Base-by-base conservation (phyloP, 2,888 invertebrate species). In the Drosophila sordidapex region DNA sequence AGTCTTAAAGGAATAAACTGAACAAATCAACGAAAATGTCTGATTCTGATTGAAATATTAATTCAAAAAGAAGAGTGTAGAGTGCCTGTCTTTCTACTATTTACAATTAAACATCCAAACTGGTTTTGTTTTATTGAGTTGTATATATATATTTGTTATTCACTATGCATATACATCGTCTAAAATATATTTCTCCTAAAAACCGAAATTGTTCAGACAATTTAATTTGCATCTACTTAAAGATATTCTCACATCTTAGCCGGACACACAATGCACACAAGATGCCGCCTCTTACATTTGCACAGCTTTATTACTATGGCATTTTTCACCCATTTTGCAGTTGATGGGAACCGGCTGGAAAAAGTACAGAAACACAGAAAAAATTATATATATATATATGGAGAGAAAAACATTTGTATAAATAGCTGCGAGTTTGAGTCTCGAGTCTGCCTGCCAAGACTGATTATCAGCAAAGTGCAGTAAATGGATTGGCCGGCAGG, bases 381-480 rank as follows among this genome's bases (percentile, higher is more conserved):
- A 4, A 4, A 27, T 4, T 27, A 27, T 27, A 27, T 27, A 43
- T 6, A 21, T 38, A 18, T 18, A 4, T 8, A 38, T 7, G 25
- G 2, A 15, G 25, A 46, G 46, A 46, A 25, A 46, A 36, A 59
- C 46, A 51, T 48, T 48, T 68, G 70, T 73, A 70, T 59, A 69
- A 64, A 65, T 79, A 74, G 57, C 52, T 27, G 27, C 49, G 56
- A 54, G 76, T 68, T 70, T 43, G 68, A 57, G 68, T 71, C 35
- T 35, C 15, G 75, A 61, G 25, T 46, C 25, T 25, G 46, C 46
- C 25, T 46, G 46, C 25, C 58, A 67, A 65, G 40, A 70, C 68
- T 66, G 86, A 89, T 85, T 89, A 85, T 85, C 88, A 90, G 77
- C 68, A 79, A 75, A 87, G 79, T 81, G 89, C 84, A 74, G 72